Base-by-base conservation (phyloP, 2,888 invertebrate genomes). In the Drosophila neonasuta region DNA sequence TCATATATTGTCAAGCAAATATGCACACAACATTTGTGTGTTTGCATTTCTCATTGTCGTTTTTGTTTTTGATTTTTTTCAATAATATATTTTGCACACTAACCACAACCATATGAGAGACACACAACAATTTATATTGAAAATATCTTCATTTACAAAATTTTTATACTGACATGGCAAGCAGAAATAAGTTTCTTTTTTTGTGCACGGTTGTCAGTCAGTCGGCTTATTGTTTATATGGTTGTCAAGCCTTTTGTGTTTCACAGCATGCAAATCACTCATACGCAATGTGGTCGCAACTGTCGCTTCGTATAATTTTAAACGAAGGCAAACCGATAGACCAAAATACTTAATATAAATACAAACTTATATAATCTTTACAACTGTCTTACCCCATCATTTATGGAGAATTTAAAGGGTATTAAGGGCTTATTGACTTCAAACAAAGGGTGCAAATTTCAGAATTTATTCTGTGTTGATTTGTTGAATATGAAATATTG, bases 201-300 rank as follows among this genome's bases (percentile, higher is more conserved):
- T 5, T 17, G 10, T 39, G 11, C 34, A 13, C 29, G 34, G 30
- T 15, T 50, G 63, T 32, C 41, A 41, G 49, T 29, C 60, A 57
- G 6, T 34, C 64, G 58, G 20, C 11, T 36, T 36, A n/a, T 36
- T 36, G 36, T 5, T 36, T 36, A n/a, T 36, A n/a, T 36, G 11
- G 11, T 11, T 36, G 36, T 0, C 34, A 8, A 36, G 36, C 36
- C 34, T 34, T 34, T 34, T 34, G 34, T 34, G 4, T 34, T 10
- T 34, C 34, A 11, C 36, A n/a, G 48, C 59, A 24, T 41, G 56
- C 56, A 68, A 55, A 79, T 84, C 59, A 80, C 75, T 84, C 84
- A 84, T 78, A 74, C 84, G 84, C 63, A 70, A 9, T 29, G 48
- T 20, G 7, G 50, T 5, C 63, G 45, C 80, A 79, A 58, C 71